A percentile compares a stretch with the other conserved stretches of the same genome.
These are phyloP conservation scores for Hirtodrosophila histrioides DNA, from an alignment of 2,888 invertebrate species.

Conservation along the genomic window DNA sequence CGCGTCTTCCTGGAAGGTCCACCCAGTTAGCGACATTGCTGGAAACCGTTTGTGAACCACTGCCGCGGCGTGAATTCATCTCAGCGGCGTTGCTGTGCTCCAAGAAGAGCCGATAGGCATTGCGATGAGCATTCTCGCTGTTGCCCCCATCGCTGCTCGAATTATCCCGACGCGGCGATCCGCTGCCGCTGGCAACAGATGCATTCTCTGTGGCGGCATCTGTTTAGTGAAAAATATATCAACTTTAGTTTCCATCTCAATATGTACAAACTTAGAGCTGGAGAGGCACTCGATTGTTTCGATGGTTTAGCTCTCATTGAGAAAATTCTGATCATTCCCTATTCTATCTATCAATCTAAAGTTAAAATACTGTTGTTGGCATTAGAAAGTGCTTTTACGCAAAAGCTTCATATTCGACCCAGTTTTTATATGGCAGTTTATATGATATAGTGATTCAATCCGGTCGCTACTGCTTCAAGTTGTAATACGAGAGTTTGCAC, in stretches of 20 bases:
- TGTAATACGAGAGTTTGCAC: no score
- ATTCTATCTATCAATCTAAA: no score
- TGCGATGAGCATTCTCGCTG: constrained; percentile 38
- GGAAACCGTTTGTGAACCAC: background rate
- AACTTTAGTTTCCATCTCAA: background rate
- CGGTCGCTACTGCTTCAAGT: no score
- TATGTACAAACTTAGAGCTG: no score
- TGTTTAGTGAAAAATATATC: constrained; percentile 10
- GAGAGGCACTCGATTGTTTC: no score
- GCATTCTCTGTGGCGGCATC: constrained; percentile 72
- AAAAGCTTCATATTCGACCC: no score
- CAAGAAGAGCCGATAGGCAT: constrained; percentile 47
- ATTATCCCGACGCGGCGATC: constrained; percentile 69
- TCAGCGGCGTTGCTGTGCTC: constrained; percentile 27
- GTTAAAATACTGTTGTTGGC: no score
- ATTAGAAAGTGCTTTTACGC: no score
- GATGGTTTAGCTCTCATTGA: no score
- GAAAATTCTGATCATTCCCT: no score
- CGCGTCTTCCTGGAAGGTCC: constrained; percentile 28
- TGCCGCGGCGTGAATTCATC: background rate
- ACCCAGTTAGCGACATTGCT: constrained; percentile 29
- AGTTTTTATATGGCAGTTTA: no score
- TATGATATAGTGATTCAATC: no score
- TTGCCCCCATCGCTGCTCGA: constrained; percentile 55
- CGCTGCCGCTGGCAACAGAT: constrained; percentile 65